phyloP scores from a whole-genome alignment of 2,797 vertebrate genomes.

The Sebastes iracundus region DNA sequence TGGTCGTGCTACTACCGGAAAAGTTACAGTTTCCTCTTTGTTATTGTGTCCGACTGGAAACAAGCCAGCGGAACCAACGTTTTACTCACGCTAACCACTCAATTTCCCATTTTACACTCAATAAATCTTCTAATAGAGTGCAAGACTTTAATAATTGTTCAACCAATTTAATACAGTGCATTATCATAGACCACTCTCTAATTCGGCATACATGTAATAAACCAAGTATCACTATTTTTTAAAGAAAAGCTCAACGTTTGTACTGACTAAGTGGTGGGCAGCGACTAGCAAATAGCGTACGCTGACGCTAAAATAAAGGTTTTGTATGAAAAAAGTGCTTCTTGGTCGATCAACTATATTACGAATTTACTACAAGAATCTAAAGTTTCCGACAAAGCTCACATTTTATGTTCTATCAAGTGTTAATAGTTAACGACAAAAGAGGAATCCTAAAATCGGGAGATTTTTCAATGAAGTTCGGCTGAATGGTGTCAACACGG shows the following conservation, averaged over 20 bases:
- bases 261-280: background rate
- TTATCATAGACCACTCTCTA: background rate
- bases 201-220: background rate
- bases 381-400: accelerated
- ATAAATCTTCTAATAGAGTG: background rate
- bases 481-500: background rate
- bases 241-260: background rate
- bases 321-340: background rate
- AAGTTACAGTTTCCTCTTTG: background rate
- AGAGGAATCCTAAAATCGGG: background rate
- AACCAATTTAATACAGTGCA: accelerated
- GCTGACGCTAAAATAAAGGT: background rate
- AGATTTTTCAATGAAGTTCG: background rate
- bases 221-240: background rate
- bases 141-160: background rate
- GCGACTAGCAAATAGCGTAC: background rate
- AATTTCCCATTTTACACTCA: background rate
- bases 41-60: conserved; percentile 70
- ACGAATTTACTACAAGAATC: background rate
- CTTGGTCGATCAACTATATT: accelerated
- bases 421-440: background rate
- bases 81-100: too few species aligned
- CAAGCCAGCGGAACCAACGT: conserved; percentile 51
- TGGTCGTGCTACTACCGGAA: too few species aligned
- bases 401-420: background rate